A percentile compares a stretch with the other conserved stretches of the same genome.
Evolutionary conservation across 2,888 invertebrate species (phyloP).

Genomic region (Tortrix viridana): DNA sequence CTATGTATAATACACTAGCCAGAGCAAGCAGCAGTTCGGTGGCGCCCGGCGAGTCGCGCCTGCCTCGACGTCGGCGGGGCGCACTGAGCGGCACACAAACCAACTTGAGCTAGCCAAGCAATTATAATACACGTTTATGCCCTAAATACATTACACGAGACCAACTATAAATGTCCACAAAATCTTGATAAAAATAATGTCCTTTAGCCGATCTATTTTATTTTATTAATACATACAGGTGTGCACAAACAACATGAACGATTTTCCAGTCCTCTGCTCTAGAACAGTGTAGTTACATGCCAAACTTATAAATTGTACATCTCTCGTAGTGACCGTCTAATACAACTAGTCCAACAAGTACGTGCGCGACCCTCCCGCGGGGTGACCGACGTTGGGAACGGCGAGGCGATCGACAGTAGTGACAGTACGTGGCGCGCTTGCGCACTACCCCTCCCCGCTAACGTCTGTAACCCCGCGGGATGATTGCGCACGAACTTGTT

Average conservation of each 20-base stretch:
- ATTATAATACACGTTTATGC: slow-evolving; percentile 2
- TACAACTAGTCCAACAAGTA: neutral
- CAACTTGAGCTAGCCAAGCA: neutral
- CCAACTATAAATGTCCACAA: slow-evolving; percentile 8
- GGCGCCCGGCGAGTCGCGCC: too few relatives aligned
- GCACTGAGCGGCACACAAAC: too few relatives aligned
- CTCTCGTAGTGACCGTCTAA: slow-evolving; percentile 17
- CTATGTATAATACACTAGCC: slow-evolving; percentile 9
- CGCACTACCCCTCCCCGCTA: too few relatives aligned
- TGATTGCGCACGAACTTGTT: neutral
- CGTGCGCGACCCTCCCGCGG: neutral
- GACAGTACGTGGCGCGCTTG: too few relatives aligned
- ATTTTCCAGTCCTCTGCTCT: slow-evolving; percentile 28
- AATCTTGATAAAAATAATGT: slow-evolving; percentile 20
- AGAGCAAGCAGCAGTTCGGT: too few relatives aligned
- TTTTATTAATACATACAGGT: slow-evolving; percentile 22
- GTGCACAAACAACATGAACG: slow-evolving; percentile 14
- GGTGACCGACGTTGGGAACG: too few relatives aligned
- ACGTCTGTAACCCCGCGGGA: too few relatives aligned
- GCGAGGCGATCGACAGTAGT: too few relatives aligned
- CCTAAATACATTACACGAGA: slow-evolving; percentile 18
- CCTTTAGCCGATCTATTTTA: slow-evolving; percentile 24
- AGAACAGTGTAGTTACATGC: slow-evolving; percentile 35
- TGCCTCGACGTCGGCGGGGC: too few relatives aligned
- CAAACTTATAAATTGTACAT: slow-evolving; percentile 33